Evolutionary conservation across 2,888 invertebrate species (phyloP).

Genomic region (Cataglyphis albicans): DNA sequence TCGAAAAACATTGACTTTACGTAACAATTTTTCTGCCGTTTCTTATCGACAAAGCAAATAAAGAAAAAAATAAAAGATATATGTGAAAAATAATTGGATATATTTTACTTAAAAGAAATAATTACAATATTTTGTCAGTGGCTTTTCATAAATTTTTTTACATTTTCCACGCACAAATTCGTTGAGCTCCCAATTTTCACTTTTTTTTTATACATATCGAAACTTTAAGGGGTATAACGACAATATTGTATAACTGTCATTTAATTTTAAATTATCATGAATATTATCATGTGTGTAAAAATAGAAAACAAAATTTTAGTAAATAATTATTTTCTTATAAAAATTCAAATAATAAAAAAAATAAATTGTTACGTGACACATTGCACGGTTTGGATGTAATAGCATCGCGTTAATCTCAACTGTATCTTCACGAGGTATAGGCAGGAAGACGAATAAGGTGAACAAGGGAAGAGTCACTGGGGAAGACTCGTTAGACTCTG

Average conservation of each 20-base stretch:
- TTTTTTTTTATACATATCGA: not conserved
- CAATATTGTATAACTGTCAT: not conserved
- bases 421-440: not conserved
- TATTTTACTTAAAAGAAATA: not conserved
- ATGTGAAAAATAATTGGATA: not conserved
- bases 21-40: not conserved
- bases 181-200: not conserved
- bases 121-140: not conserved
- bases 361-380: not conserved
- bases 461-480: conserved; percentile 37
- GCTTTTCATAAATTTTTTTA: not conserved
- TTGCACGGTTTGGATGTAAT: not conserved
- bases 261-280: not conserved
- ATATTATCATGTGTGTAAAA: not conserved
- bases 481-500: conserved; percentile 75
- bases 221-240: not conserved
- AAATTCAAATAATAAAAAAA: not conserved
- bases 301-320: not conserved
- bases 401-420: conserved; percentile 21
- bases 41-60: not conserved
- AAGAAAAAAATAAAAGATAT: not conserved
- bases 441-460: conserved; percentile 19
- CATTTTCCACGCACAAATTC: not conserved
- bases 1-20: not conserved
- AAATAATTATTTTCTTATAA: too few species aligned